Base-by-base conservation (phyloP, 2,113 vertebrate species). In the Takifugu flavidus region DNA sequence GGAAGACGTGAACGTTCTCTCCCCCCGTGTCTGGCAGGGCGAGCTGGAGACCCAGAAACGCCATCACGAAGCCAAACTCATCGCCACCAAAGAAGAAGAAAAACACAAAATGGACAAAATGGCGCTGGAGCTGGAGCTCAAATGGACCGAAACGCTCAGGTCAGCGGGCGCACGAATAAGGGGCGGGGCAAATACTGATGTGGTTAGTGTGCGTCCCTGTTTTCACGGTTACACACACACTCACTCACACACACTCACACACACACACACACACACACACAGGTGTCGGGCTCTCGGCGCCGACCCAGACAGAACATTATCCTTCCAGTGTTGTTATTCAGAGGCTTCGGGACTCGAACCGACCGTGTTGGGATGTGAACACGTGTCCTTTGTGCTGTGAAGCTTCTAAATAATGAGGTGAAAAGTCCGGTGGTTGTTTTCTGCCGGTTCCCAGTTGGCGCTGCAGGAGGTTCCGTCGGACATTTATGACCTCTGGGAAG, bases 101-200 rank as follows among this genome's bases (percentile, higher is more conserved):
- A 98, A 96, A 68, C 87, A 93, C 4, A 95, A 93, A 88, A 94
- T 96, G 79, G 94, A 98, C 83, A 95, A 89, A 78, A 93, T 98
- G 92, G 95, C 96, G 12, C 91, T 90, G 63, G 95, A 99, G 80
- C 88, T 99, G 70, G 95, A 99, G 91, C 91, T 96, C 13, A 99
- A 98, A 82, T 99, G 97, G 97, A 98, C 95, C 2, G 96, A 96
- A 88, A 95, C 95, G 34, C 92, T 98, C 78, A 94, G 96, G 96
- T 95, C 15, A 2, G 60, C 39, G 44, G 29, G 49, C 57, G 51
- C 49, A 44, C 47, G 46, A 43, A 29, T 50, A 27, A 10, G 52
- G n/a, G 5, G 27, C 2, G 13, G 7, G 15, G 28, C 3, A 31
- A 13, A 25, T 11, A 25, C 13, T 4, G 5, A 42, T 7, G n/a